These are phyloP conservation scores for Tridacna gigas DNA, from an alignment of 2,888 invertebrate genomes.

Conservation along the genomic window DNA sequence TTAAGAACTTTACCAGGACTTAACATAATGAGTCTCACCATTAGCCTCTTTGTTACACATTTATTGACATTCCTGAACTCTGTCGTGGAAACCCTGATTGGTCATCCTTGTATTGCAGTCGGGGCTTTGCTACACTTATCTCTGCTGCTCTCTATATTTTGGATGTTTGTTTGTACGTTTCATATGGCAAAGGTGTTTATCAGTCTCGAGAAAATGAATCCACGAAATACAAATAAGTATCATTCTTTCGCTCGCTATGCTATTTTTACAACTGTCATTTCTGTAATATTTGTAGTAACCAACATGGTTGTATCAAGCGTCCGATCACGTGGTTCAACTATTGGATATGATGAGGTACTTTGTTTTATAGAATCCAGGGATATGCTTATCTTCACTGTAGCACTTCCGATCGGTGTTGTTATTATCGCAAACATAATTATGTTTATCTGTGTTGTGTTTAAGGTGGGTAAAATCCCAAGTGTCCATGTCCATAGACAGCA, in stretches of 20 bases:
- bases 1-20: constrained; percentile 52
- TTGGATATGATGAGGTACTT: constrained; percentile 47
- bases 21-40: constrained; percentile 37
- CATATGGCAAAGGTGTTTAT: constrained; percentile 57
- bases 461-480: constrained; percentile 33
- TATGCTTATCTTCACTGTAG: constrained; percentile 48
- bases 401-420: constrained; percentile 39
- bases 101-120: constrained; percentile 32
- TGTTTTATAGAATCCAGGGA: constrained; percentile 41
- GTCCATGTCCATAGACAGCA: constrained; percentile 27
- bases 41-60: constrained; percentile 28
- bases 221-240: constrained; percentile 1
- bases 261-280: background rate
- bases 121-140: constrained; percentile 31
- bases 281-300: constrained; percentile 20
- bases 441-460: constrained; percentile 47
- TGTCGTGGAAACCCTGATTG: background rate
- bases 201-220: constrained; percentile 25
- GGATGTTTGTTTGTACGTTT: constrained; percentile 48
- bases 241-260: constrained; percentile 22
- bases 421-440: constrained; percentile 48
- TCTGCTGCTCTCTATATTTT: constrained; percentile 19
- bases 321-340: background rate
- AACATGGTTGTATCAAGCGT: constrained; percentile 12
- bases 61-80: constrained; percentile 31